Conservation (phyloP, 2,797 vertebrate species). For the Silurus aristotelis region DNA sequence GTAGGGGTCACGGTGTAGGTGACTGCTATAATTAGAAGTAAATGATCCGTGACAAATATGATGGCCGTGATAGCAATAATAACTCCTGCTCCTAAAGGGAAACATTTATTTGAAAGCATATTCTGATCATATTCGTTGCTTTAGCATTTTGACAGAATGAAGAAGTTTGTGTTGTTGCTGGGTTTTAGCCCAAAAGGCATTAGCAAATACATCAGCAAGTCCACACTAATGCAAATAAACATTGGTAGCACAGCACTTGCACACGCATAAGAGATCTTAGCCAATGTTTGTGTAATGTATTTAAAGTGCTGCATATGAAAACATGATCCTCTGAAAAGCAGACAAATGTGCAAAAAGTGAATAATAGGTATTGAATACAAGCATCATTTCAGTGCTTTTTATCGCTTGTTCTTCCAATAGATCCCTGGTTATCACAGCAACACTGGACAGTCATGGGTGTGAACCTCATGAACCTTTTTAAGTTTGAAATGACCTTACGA, state of each 20-base stretch:
- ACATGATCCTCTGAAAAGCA: neutral
- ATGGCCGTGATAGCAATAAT: neutral
- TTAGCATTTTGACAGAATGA: neutral
- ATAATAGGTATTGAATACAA: neutral
- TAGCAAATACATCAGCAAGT: neutral
- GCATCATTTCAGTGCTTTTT: neutral
- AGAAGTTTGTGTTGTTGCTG: neutral
- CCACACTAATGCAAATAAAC: neutral
- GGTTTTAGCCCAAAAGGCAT: neutral
- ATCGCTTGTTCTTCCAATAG: neutral
- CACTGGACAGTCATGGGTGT: neutral
- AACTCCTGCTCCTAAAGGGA: neutral
- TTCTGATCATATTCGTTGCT: neutral
- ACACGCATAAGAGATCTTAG: neutral
- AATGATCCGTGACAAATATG: neutral
- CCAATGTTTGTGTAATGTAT: neutral
- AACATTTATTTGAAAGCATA: neutral
- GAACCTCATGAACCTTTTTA: neutral
- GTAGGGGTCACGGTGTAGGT: neutral
- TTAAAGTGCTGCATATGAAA: neutral
- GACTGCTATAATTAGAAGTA: neutral
- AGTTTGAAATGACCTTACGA: neutral
- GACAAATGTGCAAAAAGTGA: neutral
- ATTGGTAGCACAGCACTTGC: neutral
- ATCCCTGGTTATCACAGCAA: neutral